These are phyloP conservation scores for Chaetops frenatus DNA, from an alignment of 2,113 vertebrate genomes.

Conservation along the genomic window DNA sequence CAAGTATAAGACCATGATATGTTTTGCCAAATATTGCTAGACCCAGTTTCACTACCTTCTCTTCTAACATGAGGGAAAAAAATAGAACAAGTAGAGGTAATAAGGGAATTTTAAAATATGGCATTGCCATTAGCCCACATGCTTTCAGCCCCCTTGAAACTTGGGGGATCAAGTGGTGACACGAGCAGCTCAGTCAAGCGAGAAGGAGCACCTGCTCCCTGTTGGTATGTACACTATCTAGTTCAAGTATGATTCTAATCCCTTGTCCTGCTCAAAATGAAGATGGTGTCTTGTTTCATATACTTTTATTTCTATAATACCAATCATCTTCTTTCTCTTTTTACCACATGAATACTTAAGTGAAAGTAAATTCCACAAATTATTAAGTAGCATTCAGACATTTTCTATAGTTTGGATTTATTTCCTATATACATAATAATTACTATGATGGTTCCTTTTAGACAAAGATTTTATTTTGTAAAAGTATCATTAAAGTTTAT, in stretches of 20 bases:
- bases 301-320: neutral
- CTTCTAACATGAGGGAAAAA: neutral
- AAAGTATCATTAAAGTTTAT: neutral
- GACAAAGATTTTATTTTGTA: neutral
- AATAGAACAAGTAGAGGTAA: neutral
- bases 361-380: neutral
- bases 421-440: neutral
- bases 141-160: neutral
- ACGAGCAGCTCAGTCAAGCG: neutral
- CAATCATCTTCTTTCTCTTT: neutral
- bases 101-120: neutral
- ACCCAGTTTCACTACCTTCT: neutral
- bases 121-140: neutral
- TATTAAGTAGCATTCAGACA: neutral
- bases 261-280: conserved; percentile 16
- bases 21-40: neutral
- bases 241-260: conserved; percentile 36
- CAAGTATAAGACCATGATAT: neutral
- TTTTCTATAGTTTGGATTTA: neutral
- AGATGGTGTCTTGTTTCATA: conserved; percentile 8
- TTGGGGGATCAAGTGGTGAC: neutral
- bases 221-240: conserved; percentile 38
- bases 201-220: conserved; percentile 37
- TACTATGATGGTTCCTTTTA: neutral
- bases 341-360: neutral